These are phyloP conservation scores for Argynnis bischoffii DNA, from an alignment of 2,888 invertebrate genomes.

Conservation along the genomic window DNA sequence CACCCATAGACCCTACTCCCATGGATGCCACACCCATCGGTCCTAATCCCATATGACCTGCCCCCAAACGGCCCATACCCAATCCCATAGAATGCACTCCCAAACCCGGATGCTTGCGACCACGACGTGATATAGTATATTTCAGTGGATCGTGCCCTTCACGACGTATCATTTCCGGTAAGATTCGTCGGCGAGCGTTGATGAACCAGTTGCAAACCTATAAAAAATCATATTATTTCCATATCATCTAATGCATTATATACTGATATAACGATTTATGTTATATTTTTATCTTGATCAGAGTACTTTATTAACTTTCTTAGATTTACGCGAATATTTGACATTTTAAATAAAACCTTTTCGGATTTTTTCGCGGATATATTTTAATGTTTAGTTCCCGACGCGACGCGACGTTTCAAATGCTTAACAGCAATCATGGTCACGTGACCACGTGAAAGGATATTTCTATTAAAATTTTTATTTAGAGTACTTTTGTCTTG, in stretches of 20 bases:
- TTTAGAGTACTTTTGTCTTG: no score
- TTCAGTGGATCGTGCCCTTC: conserved; percentile 95
- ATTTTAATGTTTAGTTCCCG: no score
- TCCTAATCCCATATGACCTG: conserved; percentile 31
- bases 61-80: conserved; percentile 45
- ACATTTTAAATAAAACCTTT: background rate
- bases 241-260: background rate
- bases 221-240: background rate
- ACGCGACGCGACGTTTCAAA: no score
- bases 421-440: no score
- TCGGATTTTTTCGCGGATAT: no score
- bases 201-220: conserved; percentile 97
- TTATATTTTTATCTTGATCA: no score
- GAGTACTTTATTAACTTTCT: no score
- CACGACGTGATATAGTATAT: conserved; percentile 94
- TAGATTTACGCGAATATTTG: background rate
- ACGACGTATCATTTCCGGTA: conserved; percentile 95
- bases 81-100: conserved; percentile 23
- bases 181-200: conserved; percentile 94
- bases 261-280: no score
- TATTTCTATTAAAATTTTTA: no score
- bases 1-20: conserved; percentile 46
- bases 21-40: conserved; percentile 5
- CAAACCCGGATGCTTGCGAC: conserved; percentile 85
- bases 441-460: no score